A percentile compares a stretch with the other conserved stretches of the same genome.
phyloP scores from a whole-genome alignment of 2,113 vertebrate species.

The Actenoides lindsayi region DNA sequence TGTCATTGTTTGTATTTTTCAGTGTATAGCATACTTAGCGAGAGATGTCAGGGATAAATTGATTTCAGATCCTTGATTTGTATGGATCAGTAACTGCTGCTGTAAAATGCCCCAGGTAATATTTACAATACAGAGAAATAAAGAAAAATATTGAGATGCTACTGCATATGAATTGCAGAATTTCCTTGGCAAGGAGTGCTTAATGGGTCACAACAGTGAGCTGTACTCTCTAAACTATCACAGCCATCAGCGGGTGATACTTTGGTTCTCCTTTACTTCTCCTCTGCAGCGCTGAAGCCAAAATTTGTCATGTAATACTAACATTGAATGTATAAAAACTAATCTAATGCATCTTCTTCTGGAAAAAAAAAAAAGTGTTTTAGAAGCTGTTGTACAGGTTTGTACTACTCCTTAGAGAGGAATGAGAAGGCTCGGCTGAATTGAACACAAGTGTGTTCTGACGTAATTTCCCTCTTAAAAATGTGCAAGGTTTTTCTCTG shows the following conservation, averaged over 20 bases:
- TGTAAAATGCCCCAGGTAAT: background rate
- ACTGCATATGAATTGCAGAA: background rate
- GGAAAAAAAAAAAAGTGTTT: background rate
- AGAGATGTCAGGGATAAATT: background rate
- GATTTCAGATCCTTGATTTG: background rate
- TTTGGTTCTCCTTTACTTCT: background rate
- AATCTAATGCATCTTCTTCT: conserved; percentile 8
- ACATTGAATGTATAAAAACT: background rate
- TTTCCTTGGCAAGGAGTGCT: background rate
- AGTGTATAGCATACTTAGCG: background rate
- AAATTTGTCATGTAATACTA: background rate
- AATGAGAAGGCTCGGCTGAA: background rate
- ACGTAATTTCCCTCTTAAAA: too few relatives aligned
- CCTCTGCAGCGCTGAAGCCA: background rate
- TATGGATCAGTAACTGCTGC: background rate
- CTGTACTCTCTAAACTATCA: background rate
- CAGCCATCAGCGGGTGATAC: background rate
- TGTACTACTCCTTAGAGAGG: background rate
- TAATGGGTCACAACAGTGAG: background rate
- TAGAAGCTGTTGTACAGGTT: background rate
- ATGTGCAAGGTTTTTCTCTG: too few relatives aligned
- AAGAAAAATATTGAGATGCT: background rate
- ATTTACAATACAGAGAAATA: background rate
- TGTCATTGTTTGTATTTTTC: background rate
- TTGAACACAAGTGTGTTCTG: too few relatives aligned